Evolutionary conservation across 2,113 vertebrate genomes (phyloP), one percentile per base, ranked within the genome.

Genomic region (Scortum barcoo): DNA sequence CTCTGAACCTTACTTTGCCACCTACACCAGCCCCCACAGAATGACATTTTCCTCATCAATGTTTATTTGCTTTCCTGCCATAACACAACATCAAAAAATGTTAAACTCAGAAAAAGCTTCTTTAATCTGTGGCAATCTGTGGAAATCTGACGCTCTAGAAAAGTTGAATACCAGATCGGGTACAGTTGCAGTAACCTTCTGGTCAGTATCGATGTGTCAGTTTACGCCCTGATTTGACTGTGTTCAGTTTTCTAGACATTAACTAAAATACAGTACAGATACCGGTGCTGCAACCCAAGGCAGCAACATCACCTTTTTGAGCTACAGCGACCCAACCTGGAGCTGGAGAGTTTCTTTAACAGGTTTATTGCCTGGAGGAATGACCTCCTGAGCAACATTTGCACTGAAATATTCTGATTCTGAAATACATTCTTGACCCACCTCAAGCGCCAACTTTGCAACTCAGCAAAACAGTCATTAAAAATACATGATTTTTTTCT

Each of bases 301-400:
- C 36, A 60, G 33, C 22, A 65, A 9, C 16, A 72, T n/a, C 53
- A 56, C 17, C 24, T 51, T 74, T 61, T 24, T 42, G 20, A 13
- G 51, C 30, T 67, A 9, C 13, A 36, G 80, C 13, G 0, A 3
- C 20, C 24, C 24, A 28, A 26, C 65, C 50, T 42, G 4, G 28
- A 28, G 74, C 68, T 72, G 48, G 14, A 83, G 46, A 63, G 30
- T 16, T 16, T 58, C 48, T 78, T 14, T 8, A 40, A 63, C 17
- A 24, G 1, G 50, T 72, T 75, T 63, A 68, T 72, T 66, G 30
- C 57, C 33, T 42, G 46, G 42, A 72, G 69, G 36, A 75, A 38
- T 11, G 10, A 14, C 72, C 56, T 33, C n/a, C 20, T 42, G 9
- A 74, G 44, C 44, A 69, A 53, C 38, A 46, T 61, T 67, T 60